Percentiles rank a stretch among this genome's conserved stretches.
Conservation (phyloP, 2,888 invertebrate species). For the Apoderus coryli region DNA sequence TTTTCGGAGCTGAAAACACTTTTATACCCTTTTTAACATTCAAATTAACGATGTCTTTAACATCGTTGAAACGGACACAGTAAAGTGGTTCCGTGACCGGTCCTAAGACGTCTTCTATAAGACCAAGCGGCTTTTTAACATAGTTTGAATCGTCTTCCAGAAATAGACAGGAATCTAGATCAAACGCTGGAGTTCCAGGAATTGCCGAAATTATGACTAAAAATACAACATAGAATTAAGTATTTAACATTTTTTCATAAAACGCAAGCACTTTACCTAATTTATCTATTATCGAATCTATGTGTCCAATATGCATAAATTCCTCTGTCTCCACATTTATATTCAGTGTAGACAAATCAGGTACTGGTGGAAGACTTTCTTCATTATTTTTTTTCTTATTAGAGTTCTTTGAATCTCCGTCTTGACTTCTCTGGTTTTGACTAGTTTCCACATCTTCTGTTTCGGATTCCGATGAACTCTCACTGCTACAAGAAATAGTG, state of each 20-base stretch:
- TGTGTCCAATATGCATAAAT: conserved; percentile 13
- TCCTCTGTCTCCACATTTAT: conserved; percentile 11
- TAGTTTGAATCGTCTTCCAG: conserved; percentile 42
- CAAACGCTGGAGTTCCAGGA: conserved; percentile 60
- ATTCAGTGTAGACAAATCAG: conserved; percentile 13
- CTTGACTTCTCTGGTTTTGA: no score
- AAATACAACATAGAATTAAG: conserved; percentile 21
- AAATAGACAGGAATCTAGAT: conserved; percentile 80
- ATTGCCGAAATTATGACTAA: conserved; percentile 62
- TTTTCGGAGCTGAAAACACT: conserved; percentile 73
- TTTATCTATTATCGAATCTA: conserved; percentile 10
- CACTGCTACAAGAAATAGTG: no score
- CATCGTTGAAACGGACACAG: conserved; percentile 77
- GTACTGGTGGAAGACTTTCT: conserved; percentile 11
- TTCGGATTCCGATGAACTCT: no score
- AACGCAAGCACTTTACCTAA: conserved; percentile 12
- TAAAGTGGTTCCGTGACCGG: conserved; percentile 74
- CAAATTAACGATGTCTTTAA: conserved; percentile 54
- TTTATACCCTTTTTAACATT: conserved; percentile 51
- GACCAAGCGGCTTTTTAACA: conserved; percentile 61
- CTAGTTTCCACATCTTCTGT: no score
- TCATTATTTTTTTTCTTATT: no score
- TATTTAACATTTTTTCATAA: background rate
- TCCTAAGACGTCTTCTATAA: conserved; percentile 86
- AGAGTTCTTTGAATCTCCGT: no score